Percentiles rank a stretch among this genome's conserved stretches.
Conservation (phyloP, 2,888 invertebrate genomes). For the Sepiola atlantica region DNA sequence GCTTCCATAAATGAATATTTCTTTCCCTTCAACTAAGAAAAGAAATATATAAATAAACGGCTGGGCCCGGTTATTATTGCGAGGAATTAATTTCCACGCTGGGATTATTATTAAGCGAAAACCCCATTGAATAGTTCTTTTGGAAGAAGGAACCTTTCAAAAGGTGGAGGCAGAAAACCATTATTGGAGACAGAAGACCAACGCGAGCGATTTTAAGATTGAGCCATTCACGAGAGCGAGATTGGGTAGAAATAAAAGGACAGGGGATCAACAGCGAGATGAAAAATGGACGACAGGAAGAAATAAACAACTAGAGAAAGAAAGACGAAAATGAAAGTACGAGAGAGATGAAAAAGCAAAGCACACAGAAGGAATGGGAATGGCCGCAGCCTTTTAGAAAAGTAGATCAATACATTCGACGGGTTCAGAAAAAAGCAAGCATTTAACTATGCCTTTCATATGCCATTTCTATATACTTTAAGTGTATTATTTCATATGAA, state of each 20-base stretch:
- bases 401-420: too few species aligned
- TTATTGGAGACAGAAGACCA: neutral
- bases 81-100: neutral
- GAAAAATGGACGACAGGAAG: neutral
- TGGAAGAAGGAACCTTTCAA: neutral
- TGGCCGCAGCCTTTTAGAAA: too few species aligned
- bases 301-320: neutral
- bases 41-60: neutral
- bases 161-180: neutral
- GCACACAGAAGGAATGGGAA: neutral
- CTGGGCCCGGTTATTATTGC: neutral
- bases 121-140: neutral
- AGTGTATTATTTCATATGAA: too few species aligned
- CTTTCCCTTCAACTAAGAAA: neutral
- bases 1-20: conserved; percentile 32
- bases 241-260: neutral
- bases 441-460: too few species aligned
- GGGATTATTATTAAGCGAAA: neutral
- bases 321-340: neutral
- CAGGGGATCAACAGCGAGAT: too few species aligned
- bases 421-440: too few species aligned
- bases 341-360: neutral
- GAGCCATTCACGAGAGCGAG: neutral
- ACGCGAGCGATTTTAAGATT: neutral
- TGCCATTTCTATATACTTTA: too few species aligned